phyloP scores from a whole-genome alignment of 37 sponge, comb jelly and placozoan genomes.

The Spongia lamella region DNA sequence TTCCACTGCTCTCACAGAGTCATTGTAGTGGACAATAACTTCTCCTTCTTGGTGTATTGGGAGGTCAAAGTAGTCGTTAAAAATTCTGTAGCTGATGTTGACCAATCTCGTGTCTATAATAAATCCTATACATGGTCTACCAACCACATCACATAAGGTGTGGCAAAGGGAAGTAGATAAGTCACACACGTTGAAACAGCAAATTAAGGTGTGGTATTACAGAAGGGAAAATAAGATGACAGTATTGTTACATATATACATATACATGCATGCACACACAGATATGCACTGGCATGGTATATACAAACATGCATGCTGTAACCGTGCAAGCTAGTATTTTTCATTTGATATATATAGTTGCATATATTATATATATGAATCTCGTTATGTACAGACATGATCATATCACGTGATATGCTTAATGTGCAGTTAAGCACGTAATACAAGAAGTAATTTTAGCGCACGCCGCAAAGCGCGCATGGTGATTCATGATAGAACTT shows the following conservation, averaged over 20 bases:
- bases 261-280: neutral
- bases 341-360: no score
- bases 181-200: conserved; percentile 48
- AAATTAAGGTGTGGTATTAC: conserved; percentile 59
- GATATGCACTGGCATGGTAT: neutral
- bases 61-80: no score
- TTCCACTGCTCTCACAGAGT: conserved; percentile 28
- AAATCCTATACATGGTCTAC: conserved; percentile 28
- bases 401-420: no score
- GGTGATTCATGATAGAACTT: no score
- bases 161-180: conserved; percentile 30
- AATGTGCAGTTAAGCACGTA: no score
- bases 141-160: conserved; percentile 35
- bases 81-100: no score
- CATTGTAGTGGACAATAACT: conserved; percentile 34
- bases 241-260: neutral
- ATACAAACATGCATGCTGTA: no score
- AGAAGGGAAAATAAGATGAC: conserved; percentile 2
- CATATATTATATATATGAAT: no score
- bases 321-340: no score
- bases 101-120: conserved; percentile 1
- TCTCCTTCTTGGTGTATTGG: conserved; percentile 62
- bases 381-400: no score
- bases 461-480: no score
- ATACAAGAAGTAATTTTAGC: no score